Evolutionary conservation across 2,113 vertebrate genomes (phyloP).

Genomic region (Rhynchopsitta pachyrhyncha): DNA sequence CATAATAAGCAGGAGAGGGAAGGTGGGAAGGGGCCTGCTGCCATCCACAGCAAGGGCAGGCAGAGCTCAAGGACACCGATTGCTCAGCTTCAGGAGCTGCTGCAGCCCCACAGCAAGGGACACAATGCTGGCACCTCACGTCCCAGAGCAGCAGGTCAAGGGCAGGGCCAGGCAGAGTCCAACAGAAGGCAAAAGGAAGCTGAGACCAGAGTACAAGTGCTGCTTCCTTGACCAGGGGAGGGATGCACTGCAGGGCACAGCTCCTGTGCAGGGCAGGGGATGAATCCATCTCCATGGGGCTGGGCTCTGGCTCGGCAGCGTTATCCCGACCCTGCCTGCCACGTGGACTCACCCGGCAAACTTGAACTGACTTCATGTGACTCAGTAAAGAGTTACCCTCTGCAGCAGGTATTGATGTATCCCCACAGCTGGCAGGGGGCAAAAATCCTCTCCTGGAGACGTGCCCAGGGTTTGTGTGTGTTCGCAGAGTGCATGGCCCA

Average conservation of each 20-base stretch:
- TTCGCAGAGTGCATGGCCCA: not conserved
- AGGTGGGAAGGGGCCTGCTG: constrained; percentile 33
- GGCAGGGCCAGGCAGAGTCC: not conserved
- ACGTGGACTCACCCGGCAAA: accelerated
- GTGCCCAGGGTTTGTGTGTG: accelerated
- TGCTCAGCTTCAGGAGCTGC: not conserved
- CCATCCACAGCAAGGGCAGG: constrained; percentile 28
- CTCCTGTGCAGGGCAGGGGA: not conserved
- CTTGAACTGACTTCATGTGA: not conserved
- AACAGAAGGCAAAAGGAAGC: not conserved
- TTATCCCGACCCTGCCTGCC: not conserved
- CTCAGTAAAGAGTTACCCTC: not conserved
- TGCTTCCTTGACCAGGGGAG: accelerated
- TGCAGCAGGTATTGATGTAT: not conserved
- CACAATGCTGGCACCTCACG: accelerated
- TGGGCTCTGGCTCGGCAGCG: not conserved
- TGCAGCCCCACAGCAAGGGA: not conserved
- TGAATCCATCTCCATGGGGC: not conserved
- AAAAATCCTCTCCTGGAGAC: not conserved
- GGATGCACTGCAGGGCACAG: not conserved
- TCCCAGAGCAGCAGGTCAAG: accelerated
- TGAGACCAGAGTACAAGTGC: not conserved
- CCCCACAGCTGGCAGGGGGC: not conserved
- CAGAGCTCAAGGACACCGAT: constrained; percentile 65
- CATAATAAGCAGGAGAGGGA: constrained; percentile 67